Percentiles rank a stretch among this genome's conserved stretches.
These are phyloP conservation scores for Plotosus lineatus DNA, from an alignment of 2,113 vertebrate species.

Conservation along the genomic window DNA sequence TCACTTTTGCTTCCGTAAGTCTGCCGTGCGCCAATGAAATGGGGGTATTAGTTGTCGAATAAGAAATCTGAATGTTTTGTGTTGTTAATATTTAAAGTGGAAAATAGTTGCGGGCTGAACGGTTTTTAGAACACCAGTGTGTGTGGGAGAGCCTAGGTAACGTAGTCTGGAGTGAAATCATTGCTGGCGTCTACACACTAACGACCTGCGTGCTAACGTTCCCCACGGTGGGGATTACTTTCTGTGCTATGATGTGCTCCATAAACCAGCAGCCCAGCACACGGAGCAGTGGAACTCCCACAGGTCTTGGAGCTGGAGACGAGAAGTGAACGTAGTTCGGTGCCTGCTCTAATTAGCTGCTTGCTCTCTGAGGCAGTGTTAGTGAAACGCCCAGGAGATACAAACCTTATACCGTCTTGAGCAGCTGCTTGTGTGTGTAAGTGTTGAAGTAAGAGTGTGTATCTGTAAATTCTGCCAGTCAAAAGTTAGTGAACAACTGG, in stretches of 20 bases:
- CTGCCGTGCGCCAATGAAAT: too few species aligned
- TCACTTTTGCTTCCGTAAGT: too few species aligned
- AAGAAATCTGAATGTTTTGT: not conserved
- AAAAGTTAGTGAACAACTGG: not conserved
- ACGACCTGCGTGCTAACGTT: constrained; percentile 29
- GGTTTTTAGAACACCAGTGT: not conserved
- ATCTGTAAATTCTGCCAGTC: constrained; percentile 41
- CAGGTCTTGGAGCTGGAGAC: not conserved
- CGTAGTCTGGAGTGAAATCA: not conserved
- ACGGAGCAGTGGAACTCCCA: constrained; percentile 8
- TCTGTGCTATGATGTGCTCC: not conserved
- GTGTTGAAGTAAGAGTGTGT: not conserved
- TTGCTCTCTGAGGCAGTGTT: constrained; percentile 22
- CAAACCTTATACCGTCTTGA: not conserved
- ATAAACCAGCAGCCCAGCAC: constrained; percentile 8
- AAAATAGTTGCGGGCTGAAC: not conserved
- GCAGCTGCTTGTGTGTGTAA: not conserved
- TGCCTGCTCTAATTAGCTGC: constrained; percentile 40
- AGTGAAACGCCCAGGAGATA: constrained; percentile 1
- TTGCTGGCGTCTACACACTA: not conserved
- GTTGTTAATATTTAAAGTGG: constrained; percentile 1
- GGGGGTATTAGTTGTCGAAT: not conserved
- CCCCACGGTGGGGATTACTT: constrained; percentile 19
- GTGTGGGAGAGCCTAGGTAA: constrained; percentile 10
- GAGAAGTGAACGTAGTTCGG: not conserved